Evolutionary conservation across 2,113 vertebrate genomes (phyloP).

Genomic region (Cinclus mexicanus): DNA sequence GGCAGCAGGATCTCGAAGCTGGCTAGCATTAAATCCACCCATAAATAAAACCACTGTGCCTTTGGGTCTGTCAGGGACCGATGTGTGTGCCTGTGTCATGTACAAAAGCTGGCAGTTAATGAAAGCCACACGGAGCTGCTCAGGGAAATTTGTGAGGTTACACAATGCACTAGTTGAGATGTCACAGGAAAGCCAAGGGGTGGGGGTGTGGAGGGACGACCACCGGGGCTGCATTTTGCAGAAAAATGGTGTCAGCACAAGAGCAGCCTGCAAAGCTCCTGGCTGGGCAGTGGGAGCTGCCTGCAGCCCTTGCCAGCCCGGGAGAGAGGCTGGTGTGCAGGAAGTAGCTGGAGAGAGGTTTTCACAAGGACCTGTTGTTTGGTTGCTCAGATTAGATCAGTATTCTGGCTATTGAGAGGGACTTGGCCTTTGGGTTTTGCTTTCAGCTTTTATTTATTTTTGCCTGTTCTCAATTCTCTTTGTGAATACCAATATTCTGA

Average conservation of each 20-base stretch:
- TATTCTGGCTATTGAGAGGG: conserved; percentile 32
- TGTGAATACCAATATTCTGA: conserved; percentile 60
- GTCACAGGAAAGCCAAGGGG: background rate
- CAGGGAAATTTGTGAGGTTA: background rate
- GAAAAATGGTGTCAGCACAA: background rate
- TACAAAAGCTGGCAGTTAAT: background rate
- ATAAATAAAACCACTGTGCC: background rate
- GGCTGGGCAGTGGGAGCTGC: background rate
- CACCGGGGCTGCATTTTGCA: background rate
- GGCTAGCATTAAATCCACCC: background rate
- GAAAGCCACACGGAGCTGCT: background rate
- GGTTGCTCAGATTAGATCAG: conserved; percentile 50
- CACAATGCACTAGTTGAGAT: background rate
- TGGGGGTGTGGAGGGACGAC: background rate
- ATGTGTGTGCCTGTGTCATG: background rate
- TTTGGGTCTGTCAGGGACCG: background rate
- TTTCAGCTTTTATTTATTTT: conserved; percentile 66
- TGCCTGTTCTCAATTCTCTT: conserved; percentile 48
- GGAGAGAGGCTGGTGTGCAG: background rate
- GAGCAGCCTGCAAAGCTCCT: background rate
- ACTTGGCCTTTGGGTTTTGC: conserved; percentile 51
- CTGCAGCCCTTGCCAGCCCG: fast-evolving
- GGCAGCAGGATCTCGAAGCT: background rate
- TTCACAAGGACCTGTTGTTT: conserved; percentile 58
- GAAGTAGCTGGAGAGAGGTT: conserved; percentile 3